Evolutionary conservation across 23 tunicate genomes (phyloP), one percentile per base, ranked within the genome.

Genomic region (Botrylloides violaceus): DNA sequence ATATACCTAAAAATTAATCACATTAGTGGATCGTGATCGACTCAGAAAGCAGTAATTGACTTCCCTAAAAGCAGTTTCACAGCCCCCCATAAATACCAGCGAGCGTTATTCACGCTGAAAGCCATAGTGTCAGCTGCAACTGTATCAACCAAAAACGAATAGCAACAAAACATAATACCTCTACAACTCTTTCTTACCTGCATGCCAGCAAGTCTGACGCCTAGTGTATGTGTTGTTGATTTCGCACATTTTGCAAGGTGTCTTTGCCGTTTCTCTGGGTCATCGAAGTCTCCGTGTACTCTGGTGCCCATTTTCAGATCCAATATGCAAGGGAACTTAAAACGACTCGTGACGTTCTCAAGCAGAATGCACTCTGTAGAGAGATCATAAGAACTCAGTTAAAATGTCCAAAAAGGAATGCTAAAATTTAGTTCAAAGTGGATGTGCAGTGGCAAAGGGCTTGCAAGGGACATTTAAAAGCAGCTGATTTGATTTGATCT

Each of bases 301-400:
- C 98, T 72, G 9, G 98, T 93, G n/a, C 98, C 98, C 94, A 93
- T 86, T 65, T 93, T 93, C 55, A 93, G 53, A 58, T 93, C 98
- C 38, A 93, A 81, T 15, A 93, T 80, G 65, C 94, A 85, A 9
- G 98, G 98, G 2, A 65, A 86, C 22, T 65, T 78, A 55, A 81
- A 85, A 7, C 90, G 76, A 19, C 84, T 76, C 0, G 98, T 71
- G 9, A 93, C 98, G 58, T 93, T 93, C 43, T 93, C 98, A 9
- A 93, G 88, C 36, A 93, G 64, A 3, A 93, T 93, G 64, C 83
- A 85, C 59, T 93, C 98, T 93, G 77, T 4, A 84, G 47, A 59
- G n/a, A n/a, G n/a, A n/a, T n/a, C n/a, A n/a, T n/a, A n/a, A n/a
- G n/a, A n/a, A n/a, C n/a, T n/a, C n/a, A n/a, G n/a, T n/a, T n/a